Base-by-base conservation (phyloP, 92 coral and sea anemone species). In the Bergia sp. region DNA sequence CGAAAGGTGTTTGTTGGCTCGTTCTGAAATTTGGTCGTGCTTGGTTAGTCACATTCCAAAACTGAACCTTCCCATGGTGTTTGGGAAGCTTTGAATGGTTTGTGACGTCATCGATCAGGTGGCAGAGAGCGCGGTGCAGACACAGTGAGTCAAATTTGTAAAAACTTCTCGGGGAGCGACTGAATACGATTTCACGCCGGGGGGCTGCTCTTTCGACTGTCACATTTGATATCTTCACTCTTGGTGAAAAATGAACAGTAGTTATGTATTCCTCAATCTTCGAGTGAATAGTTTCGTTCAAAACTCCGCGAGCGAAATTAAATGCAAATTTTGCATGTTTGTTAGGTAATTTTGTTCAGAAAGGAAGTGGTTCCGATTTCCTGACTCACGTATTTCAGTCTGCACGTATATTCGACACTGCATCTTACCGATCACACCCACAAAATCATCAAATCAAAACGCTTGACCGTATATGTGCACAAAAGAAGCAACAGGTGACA, bases 101-200 rank as follows among this genome's bases (percentile, higher is more conserved):
- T 40, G 93, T 91, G 93, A 91, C 93, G 93, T 91, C 93, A 91
- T 44, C 47, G 75, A 88, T 91, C 93, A 91, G 93, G 93, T 91
- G 93, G 87, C 86, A 84, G 79, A 41, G 81, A 86, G 74, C 38
- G 69, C 67, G 16, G 58, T 36, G 75, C 77, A 84, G 79, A 50
- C 87, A 84, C 78, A 84, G 79, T 69, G 66, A 66, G 87, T 84
- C 79, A 84, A 84, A 84, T 67, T 84, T 71, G 78, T 84, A 45
- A 39, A 69, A 83, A 84, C 36, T 43, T 69, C 77, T 84, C 74
- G 9, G 65, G 79, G 77, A 91, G 77, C 43, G 37, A 81, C 79
- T 83, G 89, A 67, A 86, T 89, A 85, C 77, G 47, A 89, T 82
- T 85, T 86, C 90, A 72, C 94, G 90, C 94, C 92, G 80, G 94